Conservation (phyloP, 2,888 invertebrate species). For the Perizoma flavofasciatum region DNA sequence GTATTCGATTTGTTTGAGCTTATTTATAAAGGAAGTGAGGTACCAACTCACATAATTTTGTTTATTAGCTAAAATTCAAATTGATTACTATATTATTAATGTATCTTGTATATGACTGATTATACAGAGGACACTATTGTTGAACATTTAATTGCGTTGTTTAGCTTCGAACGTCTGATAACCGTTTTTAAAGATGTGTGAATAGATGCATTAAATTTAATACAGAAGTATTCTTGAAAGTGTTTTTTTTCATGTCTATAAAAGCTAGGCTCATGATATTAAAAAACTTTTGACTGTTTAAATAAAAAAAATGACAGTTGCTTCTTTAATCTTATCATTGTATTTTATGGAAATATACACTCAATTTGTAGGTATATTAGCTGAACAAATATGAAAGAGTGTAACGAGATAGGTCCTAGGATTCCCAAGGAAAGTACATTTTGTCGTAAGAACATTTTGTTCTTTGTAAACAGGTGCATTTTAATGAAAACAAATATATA, state of each 20-base stretch:
- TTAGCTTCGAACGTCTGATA: conserved; percentile 69
- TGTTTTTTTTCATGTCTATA: conserved; percentile 44
- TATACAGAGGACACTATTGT: conserved; percentile 20
- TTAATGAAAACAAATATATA: too few relatives aligned
- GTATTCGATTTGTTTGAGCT: conserved; percentile 11
- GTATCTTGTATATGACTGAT: conserved; percentile 12
- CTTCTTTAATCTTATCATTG: too few relatives aligned
- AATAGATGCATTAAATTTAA: conserved; percentile 85
- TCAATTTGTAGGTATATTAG: too few relatives aligned
- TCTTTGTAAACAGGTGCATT: too few relatives aligned
- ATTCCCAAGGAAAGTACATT: too few relatives aligned
- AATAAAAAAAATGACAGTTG: too few relatives aligned
- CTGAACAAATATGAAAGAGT: too few relatives aligned
- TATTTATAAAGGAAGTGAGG: conserved; percentile 11
- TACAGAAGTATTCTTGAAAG: conserved; percentile 70
- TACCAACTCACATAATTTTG: conserved; percentile 1
- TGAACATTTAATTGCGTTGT: conserved; percentile 48
- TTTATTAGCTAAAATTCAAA: conserved; percentile 8
- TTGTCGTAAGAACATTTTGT: too few relatives aligned
- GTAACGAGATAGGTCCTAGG: too few relatives aligned
- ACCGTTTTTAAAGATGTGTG: conserved; percentile 83
- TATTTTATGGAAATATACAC: too few relatives aligned
- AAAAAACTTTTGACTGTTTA: too few relatives aligned
- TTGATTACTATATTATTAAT: conserved; percentile 12
- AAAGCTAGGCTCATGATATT: too few relatives aligned